Percentiles rank a stretch among this genome's conserved stretches.
These are phyloP conservation scores for Phataginus tetradactyla DNA, from an alignment of 2,797 vertebrate species.

Conservation along the genomic window DNA sequence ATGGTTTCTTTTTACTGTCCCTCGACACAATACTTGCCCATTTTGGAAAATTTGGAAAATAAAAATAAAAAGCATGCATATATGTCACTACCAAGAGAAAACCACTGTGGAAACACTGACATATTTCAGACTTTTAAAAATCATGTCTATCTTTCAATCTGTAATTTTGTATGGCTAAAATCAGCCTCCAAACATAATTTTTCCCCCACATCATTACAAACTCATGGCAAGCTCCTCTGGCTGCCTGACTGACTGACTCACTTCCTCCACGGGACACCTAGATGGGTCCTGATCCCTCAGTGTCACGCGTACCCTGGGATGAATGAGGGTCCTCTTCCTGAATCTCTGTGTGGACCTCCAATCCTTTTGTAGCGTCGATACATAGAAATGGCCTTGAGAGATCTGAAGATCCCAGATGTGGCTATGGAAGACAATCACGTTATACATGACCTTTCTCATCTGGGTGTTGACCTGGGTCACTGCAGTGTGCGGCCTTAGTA, in stretches of 20 bases:
- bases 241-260: conserved; percentile 19
- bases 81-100: not conserved
- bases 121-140: not conserved
- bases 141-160: not conserved
- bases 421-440: rapidly evolving
- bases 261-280: not conserved
- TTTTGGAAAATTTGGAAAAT: not conserved
- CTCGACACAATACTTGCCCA: not conserved
- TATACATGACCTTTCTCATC: rapidly evolving
- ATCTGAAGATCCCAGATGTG: rapidly evolving
- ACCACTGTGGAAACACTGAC: not conserved
- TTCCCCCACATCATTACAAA: not conserved
- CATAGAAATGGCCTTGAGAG: not conserved
- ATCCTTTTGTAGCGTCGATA: rapidly evolving
- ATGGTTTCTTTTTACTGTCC: not conserved
- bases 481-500: rapidly evolving
- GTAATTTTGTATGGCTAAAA: not conserved
- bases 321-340: not conserved
- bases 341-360: not conserved
- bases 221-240: conserved; percentile 54
- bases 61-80: not conserved
- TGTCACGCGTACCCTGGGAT: not conserved
- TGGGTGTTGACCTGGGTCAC: rapidly evolving
- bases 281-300: not conserved
- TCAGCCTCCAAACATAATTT: not conserved